A percentile compares a stretch with the other conserved stretches of the same genome.
Evolutionary conservation across 2,113 vertebrate genomes (phyloP).

Genomic region (Nerophis lumbriciformis): DNA sequence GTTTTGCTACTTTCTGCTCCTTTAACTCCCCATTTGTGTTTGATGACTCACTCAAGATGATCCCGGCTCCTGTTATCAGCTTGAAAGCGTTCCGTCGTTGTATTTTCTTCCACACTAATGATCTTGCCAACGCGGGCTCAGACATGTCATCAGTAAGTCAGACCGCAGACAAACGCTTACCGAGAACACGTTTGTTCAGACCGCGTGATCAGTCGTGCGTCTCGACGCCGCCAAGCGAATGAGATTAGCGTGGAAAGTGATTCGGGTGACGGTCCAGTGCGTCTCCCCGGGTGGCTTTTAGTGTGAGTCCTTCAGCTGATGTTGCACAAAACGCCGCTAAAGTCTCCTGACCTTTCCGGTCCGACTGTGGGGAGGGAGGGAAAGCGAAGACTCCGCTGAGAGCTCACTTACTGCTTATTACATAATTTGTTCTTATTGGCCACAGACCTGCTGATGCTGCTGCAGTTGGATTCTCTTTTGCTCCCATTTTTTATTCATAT

Average conservation of each 20-base stretch:
- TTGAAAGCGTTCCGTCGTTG: neutral
- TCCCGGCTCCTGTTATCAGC: neutral
- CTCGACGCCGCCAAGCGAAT: conserved; percentile 15
- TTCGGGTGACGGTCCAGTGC: conserved; percentile 20
- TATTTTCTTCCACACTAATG: neutral
- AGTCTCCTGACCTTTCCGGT: conserved; percentile 13
- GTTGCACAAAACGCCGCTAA: conserved; percentile 9
- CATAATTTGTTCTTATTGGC: conserved; percentile 22
- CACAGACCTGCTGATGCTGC: conserved; percentile 17
- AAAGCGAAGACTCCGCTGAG: conserved; percentile 4
- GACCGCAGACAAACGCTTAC: conserved; percentile 6
- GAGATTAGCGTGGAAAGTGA: conserved; percentile 3
- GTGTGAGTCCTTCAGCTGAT: conserved; percentile 1
- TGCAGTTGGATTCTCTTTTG: conserved; percentile 10
- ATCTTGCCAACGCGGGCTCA: neutral
- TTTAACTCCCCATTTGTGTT: conserved; percentile 1
- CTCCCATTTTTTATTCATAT: no score
- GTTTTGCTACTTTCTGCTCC: no score
- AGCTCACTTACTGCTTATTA: conserved; percentile 20
- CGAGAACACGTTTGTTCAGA: conserved; percentile 13
- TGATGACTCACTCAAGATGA: neutral
- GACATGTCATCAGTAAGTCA: conserved; percentile 2
- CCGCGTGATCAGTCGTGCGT: conserved; percentile 16
- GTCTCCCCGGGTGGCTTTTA: conserved; percentile 8
- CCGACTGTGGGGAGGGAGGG: conserved; percentile 9